phyloP scores from a whole-genome alignment of 2,888 invertebrate genomes.

The Hypsopygia costalis region DNA sequence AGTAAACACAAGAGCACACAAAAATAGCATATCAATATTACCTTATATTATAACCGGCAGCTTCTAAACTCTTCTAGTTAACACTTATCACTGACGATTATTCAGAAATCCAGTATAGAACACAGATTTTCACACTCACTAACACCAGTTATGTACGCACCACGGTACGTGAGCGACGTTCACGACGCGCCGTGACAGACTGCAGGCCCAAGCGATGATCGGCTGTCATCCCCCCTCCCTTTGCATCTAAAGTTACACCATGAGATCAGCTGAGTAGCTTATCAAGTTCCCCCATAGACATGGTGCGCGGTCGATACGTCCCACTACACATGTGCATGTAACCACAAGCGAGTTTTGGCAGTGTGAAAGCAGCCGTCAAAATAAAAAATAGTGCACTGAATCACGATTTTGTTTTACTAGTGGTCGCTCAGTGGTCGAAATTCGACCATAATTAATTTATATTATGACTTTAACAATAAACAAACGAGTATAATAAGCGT shows the following conservation, averaged over 20 bases:
- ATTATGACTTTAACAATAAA: too few relatives aligned
- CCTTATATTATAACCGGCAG: too few relatives aligned
- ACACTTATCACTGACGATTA: constrained; percentile 10
- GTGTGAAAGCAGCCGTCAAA: too few relatives aligned
- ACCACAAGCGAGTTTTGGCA: too few relatives aligned
- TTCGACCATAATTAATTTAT: too few relatives aligned
- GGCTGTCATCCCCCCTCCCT: constrained; percentile 9
- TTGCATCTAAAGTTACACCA: constrained; percentile 9
- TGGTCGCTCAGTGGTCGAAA: too few relatives aligned
- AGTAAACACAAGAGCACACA: neutral
- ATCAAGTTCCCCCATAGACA: constrained; percentile 19
- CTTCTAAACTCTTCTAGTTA: neutral
- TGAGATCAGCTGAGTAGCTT: constrained; percentile 24
- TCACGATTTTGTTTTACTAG: too few relatives aligned
- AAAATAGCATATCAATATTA: too few relatives aligned
- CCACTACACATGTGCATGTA: constrained; percentile 5
- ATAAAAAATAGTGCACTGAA: too few relatives aligned
- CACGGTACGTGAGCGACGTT: constrained; percentile 31
- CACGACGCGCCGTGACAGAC: constrained; percentile 55
- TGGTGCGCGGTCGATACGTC: constrained; percentile 5
- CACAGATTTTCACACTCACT: constrained; percentile 19
- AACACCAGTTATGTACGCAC: constrained; percentile 4
- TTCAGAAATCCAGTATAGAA: constrained; percentile 15
- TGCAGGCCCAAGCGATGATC: constrained; percentile 21
- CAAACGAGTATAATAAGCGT: too few relatives aligned